These are phyloP conservation scores for Lepetodrilus schrolli DNA, from an alignment of 2,888 invertebrate species.

Conservation along the genomic window DNA sequence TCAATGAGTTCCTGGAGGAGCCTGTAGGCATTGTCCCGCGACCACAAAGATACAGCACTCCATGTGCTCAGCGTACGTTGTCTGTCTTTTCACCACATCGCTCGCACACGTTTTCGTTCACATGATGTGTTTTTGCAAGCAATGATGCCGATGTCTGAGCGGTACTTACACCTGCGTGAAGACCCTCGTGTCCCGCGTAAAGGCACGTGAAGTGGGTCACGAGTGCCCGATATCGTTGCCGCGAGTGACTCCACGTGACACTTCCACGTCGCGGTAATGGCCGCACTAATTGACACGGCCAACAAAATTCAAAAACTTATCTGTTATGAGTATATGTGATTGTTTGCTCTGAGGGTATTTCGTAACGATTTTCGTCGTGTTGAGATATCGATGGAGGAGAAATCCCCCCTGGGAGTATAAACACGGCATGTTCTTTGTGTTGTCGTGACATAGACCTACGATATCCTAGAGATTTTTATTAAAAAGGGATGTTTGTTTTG, in stretches of 20 bases:
- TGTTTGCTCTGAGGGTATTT: not conserved
- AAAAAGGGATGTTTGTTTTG: too few species aligned
- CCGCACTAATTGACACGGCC: slow-evolving; percentile 15
- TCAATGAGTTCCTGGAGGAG: slow-evolving; percentile 23
- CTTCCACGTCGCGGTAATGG: not conserved
- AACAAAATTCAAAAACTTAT: slow-evolving; percentile 24
- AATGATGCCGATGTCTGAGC: slow-evolving; percentile 24
- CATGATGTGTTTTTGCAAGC: slow-evolving; percentile 23
- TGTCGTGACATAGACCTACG: not conserved
- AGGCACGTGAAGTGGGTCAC: not conserved
- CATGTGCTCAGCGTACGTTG: not conserved
- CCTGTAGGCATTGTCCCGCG: slow-evolving; percentile 15
- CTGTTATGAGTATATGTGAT: slow-evolving; percentile 25
- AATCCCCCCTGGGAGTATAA: not conserved
- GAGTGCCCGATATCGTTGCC: not conserved
- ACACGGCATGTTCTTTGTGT: not conserved
- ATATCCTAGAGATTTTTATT: too few species aligned
- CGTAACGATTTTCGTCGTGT: not conserved
- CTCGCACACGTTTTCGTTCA: slow-evolving; percentile 23
- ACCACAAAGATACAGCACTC: slow-evolving; percentile 28
- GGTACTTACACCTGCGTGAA: slow-evolving; percentile 17
- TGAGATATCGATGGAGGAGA: not conserved
- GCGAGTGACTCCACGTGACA: not conserved
- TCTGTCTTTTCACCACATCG: not conserved
- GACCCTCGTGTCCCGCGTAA: not conserved